A percentile compares a stretch with the other conserved stretches of the same genome.
phyloP scores from a whole-genome alignment of 2,888 invertebrate genomes.

The Anagyrus pseudococci region DNA sequence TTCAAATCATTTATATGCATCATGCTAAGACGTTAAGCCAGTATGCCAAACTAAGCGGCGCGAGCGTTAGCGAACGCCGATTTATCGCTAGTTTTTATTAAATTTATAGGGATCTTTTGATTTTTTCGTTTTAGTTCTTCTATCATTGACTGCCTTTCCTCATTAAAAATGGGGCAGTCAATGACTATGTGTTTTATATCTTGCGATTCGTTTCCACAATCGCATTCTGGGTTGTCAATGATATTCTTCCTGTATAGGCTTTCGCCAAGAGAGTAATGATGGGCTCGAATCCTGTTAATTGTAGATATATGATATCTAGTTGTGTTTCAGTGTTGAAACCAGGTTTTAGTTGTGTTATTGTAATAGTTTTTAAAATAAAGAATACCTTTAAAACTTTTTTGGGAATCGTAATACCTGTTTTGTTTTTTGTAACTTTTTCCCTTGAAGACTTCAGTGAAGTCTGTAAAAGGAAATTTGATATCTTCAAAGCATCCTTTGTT shows the following conservation, averaged over 20 bases:
- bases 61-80: no score
- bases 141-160: not conserved
- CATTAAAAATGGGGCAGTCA: not conserved
- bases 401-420: not conserved
- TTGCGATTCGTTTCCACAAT: not conserved
- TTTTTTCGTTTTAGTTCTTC: not conserved
- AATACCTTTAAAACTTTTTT: not conserved
- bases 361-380: not conserved
- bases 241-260: not conserved
- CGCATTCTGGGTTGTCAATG: not conserved
- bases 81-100: no score
- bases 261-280: not conserved
- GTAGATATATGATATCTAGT: not conserved
- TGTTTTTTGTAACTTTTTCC: not conserved
- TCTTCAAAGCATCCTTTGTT: no score
- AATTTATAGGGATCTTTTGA: not conserved
- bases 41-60: no score
- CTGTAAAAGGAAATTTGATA: no score
- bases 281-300: not conserved
- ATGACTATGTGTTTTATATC: not conserved
- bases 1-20: no score
- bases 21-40: no score
- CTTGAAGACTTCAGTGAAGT: not conserved
- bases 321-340: not conserved
- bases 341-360: not conserved